These are phyloP conservation scores for Synanthedon tipuliformis DNA, from an alignment of 2,888 invertebrate species.

Conservation along the genomic window DNA sequence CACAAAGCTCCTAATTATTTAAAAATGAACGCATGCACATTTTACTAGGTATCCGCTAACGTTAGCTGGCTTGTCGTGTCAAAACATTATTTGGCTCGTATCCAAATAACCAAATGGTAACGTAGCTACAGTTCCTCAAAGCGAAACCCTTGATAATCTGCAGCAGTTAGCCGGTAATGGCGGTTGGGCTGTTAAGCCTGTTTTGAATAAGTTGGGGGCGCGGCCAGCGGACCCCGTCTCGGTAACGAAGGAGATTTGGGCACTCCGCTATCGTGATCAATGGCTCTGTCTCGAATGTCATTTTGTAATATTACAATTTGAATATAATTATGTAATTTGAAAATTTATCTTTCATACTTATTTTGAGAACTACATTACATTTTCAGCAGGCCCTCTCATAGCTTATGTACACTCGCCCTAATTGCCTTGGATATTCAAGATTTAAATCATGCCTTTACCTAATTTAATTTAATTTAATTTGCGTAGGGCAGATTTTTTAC, in stretches of 20 bases:
- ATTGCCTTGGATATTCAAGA: too few species aligned
- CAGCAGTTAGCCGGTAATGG: slow-evolving; percentile 35
- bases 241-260: slow-evolving; percentile 21
- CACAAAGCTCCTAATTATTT: slow-evolving; percentile 6
- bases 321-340: too few species aligned
- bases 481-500: too few species aligned
- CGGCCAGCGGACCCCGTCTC: slow-evolving; percentile 16
- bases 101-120: slow-evolving; percentile 30
- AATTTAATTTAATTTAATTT: too few species aligned
- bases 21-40: slow-evolving; percentile 16
- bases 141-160: slow-evolving; percentile 45
- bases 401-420: too few species aligned
- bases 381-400: too few species aligned
- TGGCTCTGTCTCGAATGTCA: slow-evolving; percentile 23
- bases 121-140: slow-evolving; percentile 29
- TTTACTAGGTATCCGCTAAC: slow-evolving; percentile 19
- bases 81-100: slow-evolving; percentile 35
- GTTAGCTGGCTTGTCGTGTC: slow-evolving; percentile 16
- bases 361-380: too few species aligned
- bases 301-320: slow-evolving; percentile 17
- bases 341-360: too few species aligned
- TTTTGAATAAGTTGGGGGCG: slow-evolving; percentile 36
- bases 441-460: too few species aligned
- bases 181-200: slow-evolving; percentile 16
- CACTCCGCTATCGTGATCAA: slow-evolving; percentile 32